These are phyloP conservation scores for Thaumetopoea pityocampa DNA, from an alignment of 1,140 invertebrate species.

Conservation along the genomic window DNA sequence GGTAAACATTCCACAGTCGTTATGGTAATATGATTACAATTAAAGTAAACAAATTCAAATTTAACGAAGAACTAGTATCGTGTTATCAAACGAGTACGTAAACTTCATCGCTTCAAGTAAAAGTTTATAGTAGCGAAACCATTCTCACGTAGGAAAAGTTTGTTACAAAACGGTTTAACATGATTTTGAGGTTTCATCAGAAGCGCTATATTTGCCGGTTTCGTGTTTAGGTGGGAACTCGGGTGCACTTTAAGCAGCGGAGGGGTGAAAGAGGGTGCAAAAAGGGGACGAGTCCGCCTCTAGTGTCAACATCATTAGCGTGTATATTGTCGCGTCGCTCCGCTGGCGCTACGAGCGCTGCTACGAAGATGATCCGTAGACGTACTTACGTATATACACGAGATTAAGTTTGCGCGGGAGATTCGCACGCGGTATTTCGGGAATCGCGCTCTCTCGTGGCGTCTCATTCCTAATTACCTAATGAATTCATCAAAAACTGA, in stretches of 20 bases:
- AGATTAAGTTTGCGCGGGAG: background rate
- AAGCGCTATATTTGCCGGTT: constrained; percentile 25
- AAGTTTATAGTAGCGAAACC: too few relatives aligned
- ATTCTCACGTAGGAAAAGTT: too few relatives aligned
- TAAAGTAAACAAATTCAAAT: too few relatives aligned
- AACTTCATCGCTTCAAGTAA: too few relatives aligned
- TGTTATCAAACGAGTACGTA: too few relatives aligned
- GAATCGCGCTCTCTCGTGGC: too few relatives aligned
- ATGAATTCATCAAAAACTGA: too few relatives aligned
- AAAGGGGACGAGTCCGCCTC: constrained; percentile 33
- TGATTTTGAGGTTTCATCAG: constrained; percentile 20
- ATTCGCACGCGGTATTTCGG: background rate
- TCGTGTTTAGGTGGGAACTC: constrained; percentile 32
- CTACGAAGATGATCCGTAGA: constrained; percentile 29
- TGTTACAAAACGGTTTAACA: constrained; percentile 19
- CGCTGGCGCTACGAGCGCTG: constrained; percentile 27
- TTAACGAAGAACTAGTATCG: too few relatives aligned
- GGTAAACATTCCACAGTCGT: too few relatives aligned
- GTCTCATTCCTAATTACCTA: too few relatives aligned
- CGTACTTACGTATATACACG: constrained; percentile 11
- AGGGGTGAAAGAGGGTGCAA: constrained; percentile 12
- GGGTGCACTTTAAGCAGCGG: constrained; percentile 10
- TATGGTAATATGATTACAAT: too few relatives aligned
- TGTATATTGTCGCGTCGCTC: constrained; percentile 32
- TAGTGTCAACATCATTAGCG: constrained; percentile 70